Conservation (phyloP, 2,888 invertebrate species). For the Teleogryllus oceanicus region DNA sequence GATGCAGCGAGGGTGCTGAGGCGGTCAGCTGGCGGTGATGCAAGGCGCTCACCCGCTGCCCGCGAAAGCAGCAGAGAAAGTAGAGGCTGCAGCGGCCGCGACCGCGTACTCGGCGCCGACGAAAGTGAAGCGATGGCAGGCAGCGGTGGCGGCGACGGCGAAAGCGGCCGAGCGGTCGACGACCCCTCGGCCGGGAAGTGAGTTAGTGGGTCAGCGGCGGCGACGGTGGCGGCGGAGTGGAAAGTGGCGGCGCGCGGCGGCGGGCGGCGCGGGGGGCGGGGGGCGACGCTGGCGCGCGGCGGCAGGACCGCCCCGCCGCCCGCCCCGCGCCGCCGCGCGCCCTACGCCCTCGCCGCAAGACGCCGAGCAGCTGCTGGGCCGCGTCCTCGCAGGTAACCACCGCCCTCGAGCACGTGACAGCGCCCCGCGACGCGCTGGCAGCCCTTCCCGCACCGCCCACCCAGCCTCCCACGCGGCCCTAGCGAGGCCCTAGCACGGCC, state of each 20-base stretch:
- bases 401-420: not conserved
- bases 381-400: conserved; percentile 56
- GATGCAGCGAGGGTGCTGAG: no score
- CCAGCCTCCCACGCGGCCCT: not conserved
- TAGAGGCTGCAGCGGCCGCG: not conserved
- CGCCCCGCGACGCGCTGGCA: not conserved
- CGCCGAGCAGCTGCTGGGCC: conserved; percentile 56
- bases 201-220: conserved; percentile 36
- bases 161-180: conserved; percentile 25
- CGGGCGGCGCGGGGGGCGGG: conserved; percentile 18
- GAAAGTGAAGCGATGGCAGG: not conserved
- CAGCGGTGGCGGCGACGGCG: not conserved
- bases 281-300: conserved; percentile 25
- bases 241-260: conserved; percentile 20
- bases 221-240: conserved; percentile 24
- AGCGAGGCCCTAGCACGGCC: not conserved
- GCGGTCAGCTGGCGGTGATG: not conserved
- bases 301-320: conserved; percentile 41
- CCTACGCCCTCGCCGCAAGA: conserved; percentile 44
- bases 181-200: conserved; percentile 40
- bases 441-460: not conserved
- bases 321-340: conserved; percentile 48
- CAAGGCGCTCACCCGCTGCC: not conserved
- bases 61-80: conserved; percentile 1
- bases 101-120: not conserved